Conservation (phyloP, 2,113 vertebrate species). For the Taxidea taxus region DNA sequence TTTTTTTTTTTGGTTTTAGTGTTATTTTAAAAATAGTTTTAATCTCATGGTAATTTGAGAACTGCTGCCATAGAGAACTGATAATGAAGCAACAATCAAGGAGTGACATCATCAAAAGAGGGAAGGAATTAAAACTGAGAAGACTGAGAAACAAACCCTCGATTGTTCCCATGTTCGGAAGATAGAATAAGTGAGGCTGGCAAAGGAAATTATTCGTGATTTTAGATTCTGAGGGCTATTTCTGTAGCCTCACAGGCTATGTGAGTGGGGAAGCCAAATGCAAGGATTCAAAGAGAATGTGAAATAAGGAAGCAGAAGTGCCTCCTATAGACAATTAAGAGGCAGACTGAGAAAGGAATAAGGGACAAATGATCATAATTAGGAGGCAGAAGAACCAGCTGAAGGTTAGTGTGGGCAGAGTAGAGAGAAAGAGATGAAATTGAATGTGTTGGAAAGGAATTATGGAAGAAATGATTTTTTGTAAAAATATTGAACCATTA, state of each 20-base stretch:
- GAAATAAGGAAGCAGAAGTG: not conserved
- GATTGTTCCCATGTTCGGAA: not conserved
- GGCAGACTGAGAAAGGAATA: not conserved
- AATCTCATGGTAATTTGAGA: not conserved
- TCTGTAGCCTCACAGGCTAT: not conserved
- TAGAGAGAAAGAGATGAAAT: not conserved
- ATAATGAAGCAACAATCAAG: not conserved
- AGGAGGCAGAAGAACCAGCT: not conserved
- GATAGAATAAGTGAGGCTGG: not conserved
- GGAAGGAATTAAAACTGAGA: not conserved
- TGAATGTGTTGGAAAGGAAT: not conserved
- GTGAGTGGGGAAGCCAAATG: not conserved
- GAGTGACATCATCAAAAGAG: not conserved
- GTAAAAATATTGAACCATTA: not conserved
- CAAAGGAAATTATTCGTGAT: not conserved
- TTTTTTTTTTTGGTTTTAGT: too few relatives aligned
- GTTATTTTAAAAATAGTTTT: not conserved
- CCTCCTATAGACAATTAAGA: not conserved
- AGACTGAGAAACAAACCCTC: not conserved
- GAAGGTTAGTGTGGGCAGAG: not conserved
- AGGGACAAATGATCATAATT: not conserved
- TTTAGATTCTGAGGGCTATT: not conserved
- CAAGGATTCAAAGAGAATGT: not conserved
- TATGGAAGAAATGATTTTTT: not conserved
- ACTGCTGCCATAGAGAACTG: not conserved